Percentiles rank a stretch among this genome's conserved stretches.
phyloP scores from a whole-genome alignment of 2,888 invertebrate genomes.

The Ashinkailepas kermadecensis region DNA sequence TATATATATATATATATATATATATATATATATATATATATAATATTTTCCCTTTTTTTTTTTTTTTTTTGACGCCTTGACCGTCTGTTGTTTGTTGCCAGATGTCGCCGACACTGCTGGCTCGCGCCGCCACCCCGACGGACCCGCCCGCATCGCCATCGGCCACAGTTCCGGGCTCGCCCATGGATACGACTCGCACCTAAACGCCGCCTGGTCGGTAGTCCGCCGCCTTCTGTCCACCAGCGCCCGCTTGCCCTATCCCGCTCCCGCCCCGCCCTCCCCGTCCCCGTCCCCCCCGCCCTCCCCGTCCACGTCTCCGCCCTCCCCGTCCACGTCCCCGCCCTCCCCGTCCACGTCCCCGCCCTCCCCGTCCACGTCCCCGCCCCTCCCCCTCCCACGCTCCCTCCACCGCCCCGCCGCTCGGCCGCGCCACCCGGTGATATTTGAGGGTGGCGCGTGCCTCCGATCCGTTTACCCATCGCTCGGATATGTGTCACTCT shows the following conservation, averaged over 20 bases:
- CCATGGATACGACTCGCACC: conserved; percentile 3
- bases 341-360: no score
- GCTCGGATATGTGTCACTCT: not conserved
- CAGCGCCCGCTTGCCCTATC: no score
- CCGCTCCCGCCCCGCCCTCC: no score
- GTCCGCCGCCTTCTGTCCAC: not conserved
- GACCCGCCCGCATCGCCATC: not conserved
- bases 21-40: conserved; percentile 18
- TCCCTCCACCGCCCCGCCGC: no score
- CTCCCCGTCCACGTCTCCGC: no score
- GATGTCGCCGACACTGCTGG: conserved; percentile 1
- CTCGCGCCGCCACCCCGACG: conserved; percentile 5
- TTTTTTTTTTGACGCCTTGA: not conserved
- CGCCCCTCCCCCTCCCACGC: no score
- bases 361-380: no score
- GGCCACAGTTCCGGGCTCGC: not conserved
- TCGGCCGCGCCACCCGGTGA: not conserved
- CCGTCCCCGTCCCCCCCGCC: no score
- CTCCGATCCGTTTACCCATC: not conserved
- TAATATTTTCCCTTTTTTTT: not conserved
- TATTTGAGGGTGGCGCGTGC: no score
- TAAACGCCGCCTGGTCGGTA: not conserved
- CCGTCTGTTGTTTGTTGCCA: not conserved
- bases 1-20: conserved; percentile 13
- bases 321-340: no score